Percentiles rank a stretch among this genome's conserved stretches.
Evolutionary conservation across 2,888 invertebrate genomes (phyloP).

Genomic region (Cybosia mesomella): DNA sequence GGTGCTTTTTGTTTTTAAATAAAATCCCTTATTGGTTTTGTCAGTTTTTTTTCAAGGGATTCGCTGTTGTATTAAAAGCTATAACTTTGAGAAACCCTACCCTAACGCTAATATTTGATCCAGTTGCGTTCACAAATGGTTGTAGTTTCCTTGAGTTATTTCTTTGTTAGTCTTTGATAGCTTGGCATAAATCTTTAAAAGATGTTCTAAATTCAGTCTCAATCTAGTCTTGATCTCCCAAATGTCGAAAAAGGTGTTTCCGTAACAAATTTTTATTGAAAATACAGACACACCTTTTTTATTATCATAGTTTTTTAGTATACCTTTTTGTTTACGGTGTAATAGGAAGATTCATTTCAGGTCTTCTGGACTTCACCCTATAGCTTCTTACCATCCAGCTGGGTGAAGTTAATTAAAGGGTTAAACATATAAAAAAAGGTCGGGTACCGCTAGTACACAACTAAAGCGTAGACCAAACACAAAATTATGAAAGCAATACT

Average conservation of each 20-base stretch:
- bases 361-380: too few relatives aligned
- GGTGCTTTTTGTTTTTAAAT: not conserved
- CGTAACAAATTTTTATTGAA: too few relatives aligned
- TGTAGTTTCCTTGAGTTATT: not conserved
- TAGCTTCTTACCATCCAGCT: too few relatives aligned
- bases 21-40: not conserved
- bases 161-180: conserved; percentile 10
- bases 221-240: too few relatives aligned
- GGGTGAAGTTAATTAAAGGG: too few relatives aligned
- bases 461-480: not conserved
- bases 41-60: not conserved
- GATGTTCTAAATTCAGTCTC: not conserved
- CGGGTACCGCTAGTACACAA: too few relatives aligned
- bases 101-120: conserved; percentile 19
- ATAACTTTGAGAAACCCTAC: not conserved
- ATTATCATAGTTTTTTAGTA: too few relatives aligned
- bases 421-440: too few relatives aligned
- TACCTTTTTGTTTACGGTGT: too few relatives aligned
- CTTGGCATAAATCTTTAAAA: conserved; percentile 5
- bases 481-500: not conserved
- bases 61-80: not conserved
- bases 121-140: conserved; percentile 26
- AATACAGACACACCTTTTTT: too few relatives aligned
- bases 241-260: too few relatives aligned
- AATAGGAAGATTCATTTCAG: too few relatives aligned